Base-by-base conservation (phyloP, 2,888 invertebrate genomes). In the Andrena fulva region DNA sequence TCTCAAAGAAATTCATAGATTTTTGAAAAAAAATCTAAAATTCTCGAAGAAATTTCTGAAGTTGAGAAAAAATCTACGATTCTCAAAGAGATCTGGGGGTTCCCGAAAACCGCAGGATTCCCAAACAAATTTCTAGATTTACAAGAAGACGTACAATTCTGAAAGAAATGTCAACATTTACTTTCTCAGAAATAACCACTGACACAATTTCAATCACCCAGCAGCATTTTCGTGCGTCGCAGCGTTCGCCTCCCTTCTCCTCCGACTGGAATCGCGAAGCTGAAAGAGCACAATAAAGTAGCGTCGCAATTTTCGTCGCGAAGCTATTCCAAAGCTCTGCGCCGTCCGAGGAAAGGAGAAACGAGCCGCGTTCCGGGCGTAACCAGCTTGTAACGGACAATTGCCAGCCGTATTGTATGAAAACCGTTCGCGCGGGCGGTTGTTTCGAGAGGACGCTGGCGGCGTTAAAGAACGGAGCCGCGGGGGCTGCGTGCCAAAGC, bases 331-430 rank as follows among this genome's bases (percentile, higher is more conserved):
- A 42, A 56, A n/a, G 54, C 42, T 42, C 56, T 48, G 31, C 50
- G 52, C 54, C 67, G 66, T 35, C 68, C n/a, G 16, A 69, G 69
- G 20, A 29, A 35, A 27, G 29, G 35, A 60, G 31, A 48, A 59
- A 64, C 59, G 64, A n/a, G 16, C 60, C 50, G 64, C 64, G 77
- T 50, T 64, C 59, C 24, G 31, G 16, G 35, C 16, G 63, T 33
- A 72, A 77, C 63, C 80, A 59, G 70, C 67, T 71, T 56, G 69
- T 73, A 79, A 69, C 79, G 68, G 64, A 33, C 72, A 73, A 81
- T 81, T 73, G 80, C 68, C 68, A 48, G 54, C 31, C 63, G 68
- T 78, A 69, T 81, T 69, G 68, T 73, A 79, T 73, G 68, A 67
- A 31, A 73, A 69, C 52, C 16, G 70, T 66, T 66, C 24, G 42